Base-by-base conservation (phyloP, 1,140 invertebrate species). In the Belonocnema kinseyi region DNA sequence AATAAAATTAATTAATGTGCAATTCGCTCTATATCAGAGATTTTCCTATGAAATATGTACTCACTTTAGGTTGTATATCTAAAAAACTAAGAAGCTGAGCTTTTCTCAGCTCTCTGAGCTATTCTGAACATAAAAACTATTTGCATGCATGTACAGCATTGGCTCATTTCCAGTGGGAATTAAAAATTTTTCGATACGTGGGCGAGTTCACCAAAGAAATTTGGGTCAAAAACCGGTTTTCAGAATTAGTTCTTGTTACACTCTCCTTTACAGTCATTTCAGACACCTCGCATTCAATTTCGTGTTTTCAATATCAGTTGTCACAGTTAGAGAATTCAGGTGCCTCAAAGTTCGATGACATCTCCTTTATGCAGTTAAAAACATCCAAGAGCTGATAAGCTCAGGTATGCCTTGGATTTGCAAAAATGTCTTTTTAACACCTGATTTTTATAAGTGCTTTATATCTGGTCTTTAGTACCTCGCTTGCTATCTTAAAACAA, bases 241-340 rank as follows among this genome's bases (percentile, higher is more conserved):
- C 40, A 40, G 26, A 40, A 33, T 61, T 33, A 14, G 21, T 16
- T n/a, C 61, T 66, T 66, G 26, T 66, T 66, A 66, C 26, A n/a
- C 61, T 40, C 61, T 1, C n/a, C 33, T 66, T 46, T 66, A 66
- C 16, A 40, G 61, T 10, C 61, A 66, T 66, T 66, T 66, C 26
- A 40, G 61, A 66, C 26, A 66, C 33, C n/a, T 66, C 2, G 40
- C 14, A 33, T 66, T 66, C 46, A 66, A 46, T 66, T 40, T 16
- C 26, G n/a, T 16, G 26, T 16, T 26, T 16, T 40, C 14, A 40
- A 66, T 66, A 33, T 66, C 58, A 66, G 58, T 66, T 46, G 40
- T 66, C 61, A 66, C 61, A 26, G 61, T 66, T 66, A 66, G 61
- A n/a, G 61, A 66, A 66, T 66, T 66, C 26, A 66, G 33, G 10